A percentile compares a stretch with the other conserved stretches of the same genome.
Evolutionary conservation across 1,140 invertebrate species (phyloP).

Genomic region (Megalopta genalis): DNA sequence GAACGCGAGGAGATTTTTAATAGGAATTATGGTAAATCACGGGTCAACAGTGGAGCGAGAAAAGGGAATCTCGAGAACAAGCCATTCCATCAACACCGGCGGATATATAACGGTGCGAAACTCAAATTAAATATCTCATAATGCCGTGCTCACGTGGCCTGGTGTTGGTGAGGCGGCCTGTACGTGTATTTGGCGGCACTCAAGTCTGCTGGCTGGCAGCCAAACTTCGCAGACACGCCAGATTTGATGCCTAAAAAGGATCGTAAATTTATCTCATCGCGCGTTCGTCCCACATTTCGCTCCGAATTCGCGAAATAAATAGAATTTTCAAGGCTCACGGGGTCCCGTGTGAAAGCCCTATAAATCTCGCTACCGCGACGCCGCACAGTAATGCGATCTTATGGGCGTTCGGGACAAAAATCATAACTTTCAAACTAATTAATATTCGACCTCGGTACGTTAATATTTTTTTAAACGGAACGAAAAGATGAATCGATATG

Average conservation of each 20-base stretch:
- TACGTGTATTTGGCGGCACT: constrained; percentile 50
- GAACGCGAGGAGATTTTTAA: constrained; percentile 35
- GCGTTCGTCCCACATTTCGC: constrained; percentile 61
- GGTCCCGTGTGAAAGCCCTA: constrained; percentile 44
- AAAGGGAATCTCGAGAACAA: constrained; percentile 59
- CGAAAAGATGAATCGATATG: too few relatives aligned
- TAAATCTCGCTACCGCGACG: constrained; percentile 44
- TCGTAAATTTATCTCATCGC: constrained; percentile 67
- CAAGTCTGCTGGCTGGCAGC: constrained; percentile 55
- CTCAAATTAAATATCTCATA: constrained; percentile 71
- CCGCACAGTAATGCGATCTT: too few relatives aligned
- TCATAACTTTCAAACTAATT: too few relatives aligned
- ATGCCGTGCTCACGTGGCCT: constrained; percentile 56
- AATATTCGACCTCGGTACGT: too few relatives aligned
- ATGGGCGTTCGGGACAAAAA: too few relatives aligned
- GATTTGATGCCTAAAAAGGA: constrained; percentile 68
- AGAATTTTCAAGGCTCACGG: constrained; percentile 63
- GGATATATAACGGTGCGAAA: constrained; percentile 65
- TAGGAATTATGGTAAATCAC: constrained; percentile 57
- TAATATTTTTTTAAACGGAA: too few relatives aligned
- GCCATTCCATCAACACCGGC: constrained; percentile 61
- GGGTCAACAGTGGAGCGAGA: constrained; percentile 34
- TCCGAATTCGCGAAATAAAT: constrained; percentile 56
- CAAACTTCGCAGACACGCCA: constrained; percentile 63
- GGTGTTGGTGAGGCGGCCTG: constrained; percentile 16